Percentiles rank a stretch among this genome's conserved stretches.
Evolutionary conservation across 1,140 invertebrate species (phyloP).

Genomic region (Eupeodes corollae): DNA sequence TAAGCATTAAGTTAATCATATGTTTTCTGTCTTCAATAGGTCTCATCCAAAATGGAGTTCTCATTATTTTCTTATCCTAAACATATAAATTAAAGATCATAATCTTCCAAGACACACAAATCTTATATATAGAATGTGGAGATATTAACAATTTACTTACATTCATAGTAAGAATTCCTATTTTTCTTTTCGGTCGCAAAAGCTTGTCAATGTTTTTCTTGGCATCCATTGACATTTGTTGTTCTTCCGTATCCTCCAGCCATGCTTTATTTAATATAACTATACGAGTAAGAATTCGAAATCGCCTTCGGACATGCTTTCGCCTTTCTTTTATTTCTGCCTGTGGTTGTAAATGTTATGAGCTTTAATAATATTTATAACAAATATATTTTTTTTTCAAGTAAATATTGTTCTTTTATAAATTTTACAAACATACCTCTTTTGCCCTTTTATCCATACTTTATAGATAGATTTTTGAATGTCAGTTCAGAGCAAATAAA

Average conservation of each 20-base stretch:
- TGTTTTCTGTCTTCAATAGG: conserved; percentile 20
- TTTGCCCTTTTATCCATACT: no score
- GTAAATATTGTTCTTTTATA: no score
- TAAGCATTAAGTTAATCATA: conserved; percentile 15
- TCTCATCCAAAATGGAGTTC: conserved; percentile 9
- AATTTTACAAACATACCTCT: no score
- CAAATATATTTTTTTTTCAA: no score
- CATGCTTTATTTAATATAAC: conserved; percentile 16
- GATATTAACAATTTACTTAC: conserved; percentile 10
- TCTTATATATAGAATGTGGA: no score
- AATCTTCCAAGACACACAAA: no score
- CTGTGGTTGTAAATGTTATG: background rate
- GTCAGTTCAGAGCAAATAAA: no score
- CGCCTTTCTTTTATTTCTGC: conserved; percentile 3
- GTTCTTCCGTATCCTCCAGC: conserved; percentile 19
- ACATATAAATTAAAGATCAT: no score
- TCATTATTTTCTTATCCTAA: conserved; percentile 21
- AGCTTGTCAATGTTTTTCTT: conserved; percentile 27
- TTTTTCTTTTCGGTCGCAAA: conserved; percentile 22
- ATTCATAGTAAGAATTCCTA: conserved; percentile 22
- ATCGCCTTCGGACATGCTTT: conserved; percentile 12
- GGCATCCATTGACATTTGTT: conserved; percentile 21
- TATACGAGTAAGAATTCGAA: conserved; percentile 16
- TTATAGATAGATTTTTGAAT: no score
- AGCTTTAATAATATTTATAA: no score